phyloP scores from a whole-genome alignment of 2,797 vertebrate species.

The Lepus oiostolus region DNA sequence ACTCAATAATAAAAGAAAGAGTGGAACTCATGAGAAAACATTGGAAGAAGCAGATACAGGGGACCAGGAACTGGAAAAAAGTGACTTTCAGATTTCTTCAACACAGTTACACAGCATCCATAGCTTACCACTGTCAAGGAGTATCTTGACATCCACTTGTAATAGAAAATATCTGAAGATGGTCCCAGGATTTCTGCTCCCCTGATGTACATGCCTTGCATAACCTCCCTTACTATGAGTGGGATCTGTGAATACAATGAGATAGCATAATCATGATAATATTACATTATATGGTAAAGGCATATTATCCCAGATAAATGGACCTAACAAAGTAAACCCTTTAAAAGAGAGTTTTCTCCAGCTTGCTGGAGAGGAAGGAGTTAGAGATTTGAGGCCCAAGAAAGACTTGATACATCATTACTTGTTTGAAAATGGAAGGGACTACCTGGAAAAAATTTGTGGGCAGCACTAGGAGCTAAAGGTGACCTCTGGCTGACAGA shows the following conservation, averaged over 20 bases:
- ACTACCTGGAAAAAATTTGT: background rate
- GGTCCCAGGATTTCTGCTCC: background rate
- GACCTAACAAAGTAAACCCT: background rate
- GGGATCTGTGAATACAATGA: background rate
- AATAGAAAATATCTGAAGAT: background rate
- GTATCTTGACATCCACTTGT: background rate
- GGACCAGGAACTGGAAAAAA: background rate
- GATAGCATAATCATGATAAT: background rate
- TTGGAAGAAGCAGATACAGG: background rate
- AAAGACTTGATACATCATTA: background rate
- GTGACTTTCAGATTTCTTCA: background rate
- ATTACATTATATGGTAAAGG: background rate
- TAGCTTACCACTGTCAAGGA: background rate
- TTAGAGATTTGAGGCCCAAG: constrained; percentile 25
- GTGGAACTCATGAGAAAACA: background rate
- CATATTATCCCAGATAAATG: background rate
- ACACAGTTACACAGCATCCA: background rate
- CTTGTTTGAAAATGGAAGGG: background rate
- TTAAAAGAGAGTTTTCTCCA: constrained; percentile 15
- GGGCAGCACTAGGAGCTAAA: background rate
- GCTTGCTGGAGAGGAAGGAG: background rate
- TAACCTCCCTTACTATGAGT: background rate
- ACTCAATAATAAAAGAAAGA: constrained; percentile 1
- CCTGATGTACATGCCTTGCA: background rate
- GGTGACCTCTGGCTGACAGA: background rate